Conservation (phyloP, 2,797 vertebrate genomes). For the Artibeus jamaicensis region DNA sequence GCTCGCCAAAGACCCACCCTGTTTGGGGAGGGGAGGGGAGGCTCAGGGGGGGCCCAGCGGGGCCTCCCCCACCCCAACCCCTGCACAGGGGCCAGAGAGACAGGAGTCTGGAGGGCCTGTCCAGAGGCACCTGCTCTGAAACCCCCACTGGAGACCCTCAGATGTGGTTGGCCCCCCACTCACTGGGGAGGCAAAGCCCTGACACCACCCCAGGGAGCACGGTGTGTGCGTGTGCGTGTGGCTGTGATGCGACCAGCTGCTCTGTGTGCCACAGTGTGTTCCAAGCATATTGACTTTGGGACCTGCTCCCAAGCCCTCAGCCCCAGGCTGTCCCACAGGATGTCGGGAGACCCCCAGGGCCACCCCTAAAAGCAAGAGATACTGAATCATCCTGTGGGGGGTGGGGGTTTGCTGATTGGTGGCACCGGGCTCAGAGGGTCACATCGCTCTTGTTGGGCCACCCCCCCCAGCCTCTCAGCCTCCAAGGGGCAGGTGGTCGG, state of each 20-base stretch:
- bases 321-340: background rate
- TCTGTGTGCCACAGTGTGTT: rapidly evolving
- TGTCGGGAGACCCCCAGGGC: background rate
- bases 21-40: background rate
- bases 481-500: background rate
- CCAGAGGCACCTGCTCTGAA: background rate
- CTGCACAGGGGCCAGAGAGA: rapidly evolving
- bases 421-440: background rate
- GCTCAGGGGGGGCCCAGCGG: background rate
- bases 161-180: rapidly evolving
- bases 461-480: background rate
- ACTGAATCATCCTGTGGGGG: background rate
- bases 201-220: background rate
- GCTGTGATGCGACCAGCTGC: rapidly evolving
- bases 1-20: constrained; percentile 98
- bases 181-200: background rate
- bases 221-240: no score
- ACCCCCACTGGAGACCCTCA: rapidly evolving
- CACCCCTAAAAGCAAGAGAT: background rate
- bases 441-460: background rate
- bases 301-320: background rate
- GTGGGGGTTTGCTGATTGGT: background rate
- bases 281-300: rapidly evolving
- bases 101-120: background rate
- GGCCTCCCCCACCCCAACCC: background rate